Evolutionary conservation across 2,888 invertebrate species (phyloP).

Genomic region (Drosophila melanosoma): DNA sequence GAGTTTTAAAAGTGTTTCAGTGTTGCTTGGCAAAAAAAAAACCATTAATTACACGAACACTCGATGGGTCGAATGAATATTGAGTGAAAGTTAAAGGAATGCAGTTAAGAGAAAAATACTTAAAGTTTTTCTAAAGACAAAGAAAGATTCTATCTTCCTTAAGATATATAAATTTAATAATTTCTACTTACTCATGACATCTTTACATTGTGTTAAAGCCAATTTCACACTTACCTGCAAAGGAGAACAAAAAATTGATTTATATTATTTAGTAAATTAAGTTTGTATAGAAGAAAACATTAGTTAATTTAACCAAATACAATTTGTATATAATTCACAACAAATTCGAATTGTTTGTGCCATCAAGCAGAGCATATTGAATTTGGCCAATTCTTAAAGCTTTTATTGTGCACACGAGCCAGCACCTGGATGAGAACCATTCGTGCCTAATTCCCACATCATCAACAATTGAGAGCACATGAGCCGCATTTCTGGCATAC

Average conservation of each 20-base stretch:
- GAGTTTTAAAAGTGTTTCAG: slow-evolving; percentile 6
- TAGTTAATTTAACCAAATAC: neutral
- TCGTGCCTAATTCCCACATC: slow-evolving; percentile 75
- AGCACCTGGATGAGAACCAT: slow-evolving; percentile 39
- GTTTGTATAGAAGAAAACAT: neutral
- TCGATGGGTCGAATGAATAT: slow-evolving; percentile 4
- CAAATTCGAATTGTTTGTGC: neutral
- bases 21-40: neutral
- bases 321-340: neutral
- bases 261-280: neutral
- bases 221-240: slow-evolving; percentile 47
- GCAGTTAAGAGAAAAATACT: neutral
- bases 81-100: neutral
- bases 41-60: slow-evolving; percentile 20
- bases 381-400: slow-evolving; percentile 38
- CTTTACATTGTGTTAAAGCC: neutral
- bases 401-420: slow-evolving; percentile 2
- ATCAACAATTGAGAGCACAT: slow-evolving; percentile 76
- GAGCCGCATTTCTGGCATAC: slow-evolving; percentile 67
- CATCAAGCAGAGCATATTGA: neutral
- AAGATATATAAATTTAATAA: neutral
- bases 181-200: slow-evolving; percentile 12
- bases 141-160: neutral
- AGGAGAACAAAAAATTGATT: slow-evolving; percentile 7
- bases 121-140: neutral